A percentile compares a stretch with the other conserved stretches of the same genome.
Evolutionary conservation across 2,888 invertebrate species (phyloP).

Genomic region (Phengaris arion): DNA sequence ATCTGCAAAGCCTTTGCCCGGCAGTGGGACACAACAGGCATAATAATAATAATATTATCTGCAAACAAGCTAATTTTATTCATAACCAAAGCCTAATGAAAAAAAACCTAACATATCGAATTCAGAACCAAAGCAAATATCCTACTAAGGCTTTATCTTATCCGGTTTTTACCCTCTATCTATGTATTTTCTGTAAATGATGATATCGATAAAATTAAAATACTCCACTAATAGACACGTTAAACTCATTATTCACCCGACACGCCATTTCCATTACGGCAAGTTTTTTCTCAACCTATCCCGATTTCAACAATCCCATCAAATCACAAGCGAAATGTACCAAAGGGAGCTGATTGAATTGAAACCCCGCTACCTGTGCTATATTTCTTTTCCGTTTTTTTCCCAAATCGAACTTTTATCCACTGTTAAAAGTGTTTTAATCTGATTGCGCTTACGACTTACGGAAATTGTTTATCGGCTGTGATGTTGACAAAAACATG

Average conservation of each 20-base stretch:
- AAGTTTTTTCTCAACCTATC: conserved; percentile 63
- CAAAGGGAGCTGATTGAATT: conserved; percentile 76
- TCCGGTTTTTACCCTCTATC: no score
- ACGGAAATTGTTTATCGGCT: conserved; percentile 57
- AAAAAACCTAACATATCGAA: no score
- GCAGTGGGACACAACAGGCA: no score
- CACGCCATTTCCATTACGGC: conserved; percentile 64
- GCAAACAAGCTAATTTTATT: no score
- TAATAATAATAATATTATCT: no score
- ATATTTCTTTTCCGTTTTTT: conserved; percentile 71
- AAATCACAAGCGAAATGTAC: conserved; percentile 67
- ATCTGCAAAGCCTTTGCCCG: no score
- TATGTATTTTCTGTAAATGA: not conserved
- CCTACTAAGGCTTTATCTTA: no score
- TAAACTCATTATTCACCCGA: conserved; percentile 45
- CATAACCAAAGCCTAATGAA: no score
- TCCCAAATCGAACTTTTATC: conserved; percentile 73
- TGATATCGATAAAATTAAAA: no score
- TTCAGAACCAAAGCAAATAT: no score
- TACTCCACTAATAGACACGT: conserved; percentile 24
- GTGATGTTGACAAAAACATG: conserved; percentile 11
- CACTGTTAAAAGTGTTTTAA: conserved; percentile 76
- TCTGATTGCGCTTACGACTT: conserved; percentile 70
- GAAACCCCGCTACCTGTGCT: conserved; percentile 68
- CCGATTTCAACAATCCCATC: conserved; percentile 77